phyloP scores from a whole-genome alignment of 2,888 invertebrate species.

The Iselma pallidipennis region DNA sequence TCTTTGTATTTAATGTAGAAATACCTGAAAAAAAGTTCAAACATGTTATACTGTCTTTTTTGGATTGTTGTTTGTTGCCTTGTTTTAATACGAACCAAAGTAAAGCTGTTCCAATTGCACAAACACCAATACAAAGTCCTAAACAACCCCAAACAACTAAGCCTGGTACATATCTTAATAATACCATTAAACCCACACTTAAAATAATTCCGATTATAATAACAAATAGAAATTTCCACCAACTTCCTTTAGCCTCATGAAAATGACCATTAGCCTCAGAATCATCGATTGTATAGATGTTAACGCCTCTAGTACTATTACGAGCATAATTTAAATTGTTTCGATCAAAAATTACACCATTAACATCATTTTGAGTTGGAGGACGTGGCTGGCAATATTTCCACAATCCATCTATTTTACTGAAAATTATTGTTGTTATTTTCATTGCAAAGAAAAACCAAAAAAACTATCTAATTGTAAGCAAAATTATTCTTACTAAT shows the following conservation, averaged over 20 bases:
- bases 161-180: slow-evolving; percentile 29
- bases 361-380: too few species aligned
- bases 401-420: too few species aligned
- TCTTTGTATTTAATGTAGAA: slow-evolving; percentile 2
- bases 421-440: not conserved
- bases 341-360: not conserved
- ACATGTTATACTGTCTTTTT: not conserved
- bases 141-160: slow-evolving; percentile 35
- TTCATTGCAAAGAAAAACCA: not conserved
- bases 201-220: slow-evolving; percentile 5
- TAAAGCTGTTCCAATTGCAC: slow-evolving; percentile 9
- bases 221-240: not conserved
- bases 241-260: not conserved
- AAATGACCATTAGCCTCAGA: not conserved
- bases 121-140: slow-evolving; percentile 21
- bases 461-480: too few species aligned
- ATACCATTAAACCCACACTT: slow-evolving; percentile 31
- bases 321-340: not conserved
- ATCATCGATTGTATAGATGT: too few species aligned
- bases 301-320: not conserved
- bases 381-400: too few species aligned
- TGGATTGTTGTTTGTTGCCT: too few species aligned
- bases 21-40: slow-evolving; percentile 16
- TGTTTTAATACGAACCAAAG: slow-evolving; percentile 28
- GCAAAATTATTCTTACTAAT: slow-evolving; percentile 27